Base-by-base conservation (phyloP, 2,888 invertebrate genomes). In the Zootermopsis nevadensis region DNA sequence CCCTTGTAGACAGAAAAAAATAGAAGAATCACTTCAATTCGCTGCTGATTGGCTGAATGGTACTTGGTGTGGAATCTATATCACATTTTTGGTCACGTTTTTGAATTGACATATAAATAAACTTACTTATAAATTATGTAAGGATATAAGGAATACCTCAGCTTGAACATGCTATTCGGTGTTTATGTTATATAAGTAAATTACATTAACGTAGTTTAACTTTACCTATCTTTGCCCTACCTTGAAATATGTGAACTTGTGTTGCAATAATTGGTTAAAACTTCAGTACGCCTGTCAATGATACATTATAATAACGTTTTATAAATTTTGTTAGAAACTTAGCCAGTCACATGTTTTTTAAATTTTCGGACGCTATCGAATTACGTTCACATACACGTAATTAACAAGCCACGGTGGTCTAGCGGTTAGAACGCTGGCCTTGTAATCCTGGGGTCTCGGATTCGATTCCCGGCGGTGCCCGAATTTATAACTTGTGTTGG, bases 201-300 rank as follows among this genome's bases (percentile, higher is more conserved):
- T 22, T 69, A 33, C 15, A 33, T 31, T 33, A n/a, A 38, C 31
- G n/a, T 38, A 60, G 15, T 38, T 4, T 35, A 15, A 38, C 74
- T 42, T 69, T 38, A 1, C 19, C 72, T n/a, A n/a, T n/a, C n/a
- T n/a, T n/a, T 22, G 33, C 8, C 15, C 33, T 74, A 42, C 38
- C 38, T 42, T 74, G 74, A 74, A 74, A n/a, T 42, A 22, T 24
- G n/a, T 42, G 42, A 74, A 42, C 74, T 38, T 74, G 27, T 74
- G 42, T 38, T 74, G 74, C 74, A 74, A 42, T 42, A 74, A 24
- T 30, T 31, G 10, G 19, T 19, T 30, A 27, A 15, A 4, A 30
- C 66, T 2, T 66, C 7, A 66, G 4, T 27, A 60, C 8, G 60
- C 22, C 22, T n/a, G n/a, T n/a, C 22, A 60, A 60, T 60, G 60